These are phyloP conservation scores for Xestia ashworthii DNA, from an alignment of 2,888 invertebrate genomes.

Conservation along the genomic window DNA sequence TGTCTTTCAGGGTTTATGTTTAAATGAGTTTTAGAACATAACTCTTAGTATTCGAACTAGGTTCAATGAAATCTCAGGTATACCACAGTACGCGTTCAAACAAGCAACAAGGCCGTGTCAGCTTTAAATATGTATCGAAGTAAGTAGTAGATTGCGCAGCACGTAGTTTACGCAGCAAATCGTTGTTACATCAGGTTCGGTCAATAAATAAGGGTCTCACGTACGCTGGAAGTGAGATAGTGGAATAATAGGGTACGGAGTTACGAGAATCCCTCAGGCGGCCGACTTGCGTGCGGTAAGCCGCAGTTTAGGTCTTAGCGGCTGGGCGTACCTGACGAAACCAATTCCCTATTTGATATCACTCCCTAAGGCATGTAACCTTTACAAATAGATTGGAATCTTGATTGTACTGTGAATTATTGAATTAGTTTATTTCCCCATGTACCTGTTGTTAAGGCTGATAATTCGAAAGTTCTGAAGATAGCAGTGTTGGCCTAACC, in stretches of 20 bases:
- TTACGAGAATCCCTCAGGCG: slow-evolving; percentile 76
- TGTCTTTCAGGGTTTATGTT: slow-evolving; percentile 21
- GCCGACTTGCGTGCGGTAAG: slow-evolving; percentile 76
- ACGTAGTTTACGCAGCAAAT: slow-evolving; percentile 73
- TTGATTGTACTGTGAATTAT: slow-evolving; percentile 53
- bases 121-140: slow-evolving; percentile 71
- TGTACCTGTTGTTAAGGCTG: slow-evolving; percentile 9
- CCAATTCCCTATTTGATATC: slow-evolving; percentile 72
- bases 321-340: slow-evolving; percentile 71
- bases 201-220: slow-evolving; percentile 81
- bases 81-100: not conserved
- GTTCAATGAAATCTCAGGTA: slow-evolving; percentile 33
- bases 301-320: slow-evolving; percentile 77
- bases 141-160: slow-evolving; percentile 70
- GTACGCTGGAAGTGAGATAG: slow-evolving; percentile 77
- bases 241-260: slow-evolving; percentile 80
- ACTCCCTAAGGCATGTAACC: slow-evolving; percentile 67
- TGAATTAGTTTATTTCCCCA: slow-evolving; percentile 33
- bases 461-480: not conserved
- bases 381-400: slow-evolving; percentile 68
- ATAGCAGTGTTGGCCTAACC: not conserved
- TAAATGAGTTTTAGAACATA: slow-evolving; percentile 3
- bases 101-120: slow-evolving; percentile 65
- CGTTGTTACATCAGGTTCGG: slow-evolving; percentile 74
- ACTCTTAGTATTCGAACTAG: not conserved